phyloP scores from a whole-genome alignment of 2,888 invertebrate genomes.

The Lepidocyrtoides sp. region DNA sequence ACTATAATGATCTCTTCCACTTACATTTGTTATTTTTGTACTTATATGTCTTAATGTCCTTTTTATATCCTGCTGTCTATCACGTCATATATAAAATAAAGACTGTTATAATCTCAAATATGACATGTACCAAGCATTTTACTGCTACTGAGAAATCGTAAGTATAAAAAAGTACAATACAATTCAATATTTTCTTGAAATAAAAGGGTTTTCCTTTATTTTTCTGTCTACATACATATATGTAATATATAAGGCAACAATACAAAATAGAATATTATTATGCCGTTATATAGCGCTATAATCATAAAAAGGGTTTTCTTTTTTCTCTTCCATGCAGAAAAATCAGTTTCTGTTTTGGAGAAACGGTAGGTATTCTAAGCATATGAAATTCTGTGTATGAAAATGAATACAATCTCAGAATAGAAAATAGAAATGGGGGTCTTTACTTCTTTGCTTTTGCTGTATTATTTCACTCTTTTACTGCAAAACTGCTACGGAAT shows the following conservation, averaged over 20 bases:
- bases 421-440: conserved; percentile 25
- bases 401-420: conserved; percentile 10
- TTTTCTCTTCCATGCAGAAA: neutral
- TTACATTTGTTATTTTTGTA: neutral
- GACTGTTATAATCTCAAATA: neutral
- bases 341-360: neutral
- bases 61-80: neutral
- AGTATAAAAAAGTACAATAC: neutral
- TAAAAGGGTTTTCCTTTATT: neutral
- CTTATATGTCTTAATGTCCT: neutral
- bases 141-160: neutral
- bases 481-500: neutral
- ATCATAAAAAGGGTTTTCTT: neutral
- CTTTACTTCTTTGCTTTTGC: no score
- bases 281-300: neutral
- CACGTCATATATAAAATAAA: neutral
- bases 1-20: neutral
- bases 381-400: neutral
- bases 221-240: neutral
- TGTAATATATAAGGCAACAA: neutral
- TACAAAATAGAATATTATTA: neutral
- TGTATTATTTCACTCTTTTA: neutral
- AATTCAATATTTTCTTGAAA: neutral
- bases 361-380: neutral
- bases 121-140: neutral